Conservation (phyloP, 2,113 vertebrate species). For the Eurypyga helias region DNA sequence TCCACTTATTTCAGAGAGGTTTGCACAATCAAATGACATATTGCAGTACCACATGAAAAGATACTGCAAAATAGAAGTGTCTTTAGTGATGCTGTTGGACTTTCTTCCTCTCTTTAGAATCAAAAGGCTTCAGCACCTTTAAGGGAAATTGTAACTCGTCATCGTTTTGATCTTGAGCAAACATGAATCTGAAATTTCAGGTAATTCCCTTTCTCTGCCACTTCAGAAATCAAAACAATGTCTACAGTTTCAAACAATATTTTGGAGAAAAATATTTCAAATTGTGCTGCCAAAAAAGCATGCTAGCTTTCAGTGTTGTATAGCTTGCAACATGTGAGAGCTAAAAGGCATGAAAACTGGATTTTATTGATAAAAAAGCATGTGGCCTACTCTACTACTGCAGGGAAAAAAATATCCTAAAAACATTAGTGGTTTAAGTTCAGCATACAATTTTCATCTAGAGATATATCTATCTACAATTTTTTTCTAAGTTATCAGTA, state of each 20-base stretch:
- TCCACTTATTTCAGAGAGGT: neutral
- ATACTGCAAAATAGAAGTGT: neutral
- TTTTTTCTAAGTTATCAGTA: neutral
- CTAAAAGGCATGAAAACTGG: slow-evolving; percentile 27
- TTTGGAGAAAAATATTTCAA: slow-evolving; percentile 11
- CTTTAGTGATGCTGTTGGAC: neutral
- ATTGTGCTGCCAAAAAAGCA: neutral
- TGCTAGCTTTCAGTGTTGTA: slow-evolving; percentile 7
- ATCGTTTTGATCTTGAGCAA: slow-evolving; percentile 27
- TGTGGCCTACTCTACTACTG: neutral
- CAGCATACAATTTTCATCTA: neutral
- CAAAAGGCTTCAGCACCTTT: neutral
- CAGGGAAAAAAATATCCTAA: slow-evolving; percentile 10
- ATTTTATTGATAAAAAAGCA: slow-evolving; percentile 45
- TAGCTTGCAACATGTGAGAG: slow-evolving; percentile 12
- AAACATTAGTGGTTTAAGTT: neutral
- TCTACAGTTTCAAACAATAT: slow-evolving; percentile 12
- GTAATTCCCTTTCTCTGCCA: slow-evolving; percentile 7
- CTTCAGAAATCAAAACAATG: slow-evolving; percentile 29
- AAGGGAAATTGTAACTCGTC: neutral
- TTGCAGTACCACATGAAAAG: neutral
- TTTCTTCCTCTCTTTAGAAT: neutral
- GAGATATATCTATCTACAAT: neutral
- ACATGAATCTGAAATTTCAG: neutral
- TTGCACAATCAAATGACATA: neutral